Conservation (phyloP, 1,140 invertebrate species). For the Caenorhabditis remanei region DNA sequence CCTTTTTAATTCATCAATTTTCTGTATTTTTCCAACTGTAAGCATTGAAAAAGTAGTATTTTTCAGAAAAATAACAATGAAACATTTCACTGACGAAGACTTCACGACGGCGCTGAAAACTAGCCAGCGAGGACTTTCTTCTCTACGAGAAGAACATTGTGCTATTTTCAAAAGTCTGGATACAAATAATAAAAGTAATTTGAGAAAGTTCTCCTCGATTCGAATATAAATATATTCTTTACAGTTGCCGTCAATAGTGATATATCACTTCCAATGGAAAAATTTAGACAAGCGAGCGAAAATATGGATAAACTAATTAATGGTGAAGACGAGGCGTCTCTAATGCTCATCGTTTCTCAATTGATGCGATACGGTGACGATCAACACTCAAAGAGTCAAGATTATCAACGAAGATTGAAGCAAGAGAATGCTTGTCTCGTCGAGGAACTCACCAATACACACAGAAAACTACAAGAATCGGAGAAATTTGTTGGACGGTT, state of each 20-base stretch:
- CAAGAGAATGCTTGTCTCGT: conserved; percentile 98
- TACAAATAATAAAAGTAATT: conserved; percentile 79
- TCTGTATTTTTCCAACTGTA: no score
- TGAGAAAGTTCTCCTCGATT: conserved; percentile 82
- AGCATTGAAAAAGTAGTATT: no score
- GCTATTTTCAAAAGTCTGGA: conserved; percentile 33
- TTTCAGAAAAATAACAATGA: not conserved
- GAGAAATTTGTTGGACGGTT: conserved; percentile 84
- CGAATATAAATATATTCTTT: conserved; percentile 80
- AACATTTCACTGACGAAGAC: conserved; percentile 95
- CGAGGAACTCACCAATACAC: conserved; percentile 87
- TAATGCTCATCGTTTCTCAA: conserved; percentile 94
- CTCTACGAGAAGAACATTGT: conserved; percentile 91
- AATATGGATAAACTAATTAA: conserved; percentile 24
- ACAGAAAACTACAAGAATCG: conserved; percentile 62
- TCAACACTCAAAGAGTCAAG: conserved; percentile 98
- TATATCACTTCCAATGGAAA: conserved; percentile 77
- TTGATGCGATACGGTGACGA: conserved; percentile 95
- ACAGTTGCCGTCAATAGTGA: conserved; percentile 80
- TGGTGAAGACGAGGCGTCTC: conserved; percentile 78
- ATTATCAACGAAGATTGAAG: conserved; percentile 88
- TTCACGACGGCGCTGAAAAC: conserved; percentile 94
- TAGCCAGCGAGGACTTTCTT: conserved; percentile 86
- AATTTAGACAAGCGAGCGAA: conserved; percentile 57
- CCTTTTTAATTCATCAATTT: no score